These are phyloP conservation scores for Dendroctonus ponderosae DNA, from an alignment of 1,140 invertebrate genomes.

Conservation along the genomic window DNA sequence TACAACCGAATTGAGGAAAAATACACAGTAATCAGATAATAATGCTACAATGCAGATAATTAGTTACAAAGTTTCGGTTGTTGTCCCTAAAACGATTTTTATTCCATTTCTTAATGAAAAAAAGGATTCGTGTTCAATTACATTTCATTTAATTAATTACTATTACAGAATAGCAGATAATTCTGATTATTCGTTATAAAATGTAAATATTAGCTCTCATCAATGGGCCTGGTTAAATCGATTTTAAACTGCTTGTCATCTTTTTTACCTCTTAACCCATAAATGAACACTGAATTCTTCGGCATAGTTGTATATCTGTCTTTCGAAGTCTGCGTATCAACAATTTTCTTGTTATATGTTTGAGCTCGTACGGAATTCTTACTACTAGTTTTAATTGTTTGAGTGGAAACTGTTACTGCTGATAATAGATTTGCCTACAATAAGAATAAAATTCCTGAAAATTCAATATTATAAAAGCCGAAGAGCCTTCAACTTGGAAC, in stretches of 20 bases:
- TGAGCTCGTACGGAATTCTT: slow-evolving; percentile 56
- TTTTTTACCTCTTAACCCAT: slow-evolving; percentile 56
- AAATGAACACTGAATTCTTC: slow-evolving; percentile 54
- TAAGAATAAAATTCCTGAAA: not conserved
- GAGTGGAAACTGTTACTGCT: slow-evolving; percentile 60
- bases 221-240: slow-evolving; percentile 45
- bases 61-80: too few relatives aligned
- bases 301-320: slow-evolving; percentile 57
- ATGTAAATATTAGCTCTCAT: slow-evolving; percentile 33
- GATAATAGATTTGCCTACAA: slow-evolving; percentile 59
- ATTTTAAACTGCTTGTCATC: slow-evolving; percentile 51
- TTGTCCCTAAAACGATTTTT: too few relatives aligned
- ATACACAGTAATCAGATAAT: too few relatives aligned
- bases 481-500: not conserved
- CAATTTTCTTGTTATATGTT: slow-evolving; percentile 53
- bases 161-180: too few relatives aligned
- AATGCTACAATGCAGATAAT: too few relatives aligned
- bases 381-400: slow-evolving; percentile 59
- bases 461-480: too few relatives aligned
- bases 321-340: slow-evolving; percentile 56
- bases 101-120: too few relatives aligned
- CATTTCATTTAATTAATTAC: too few relatives aligned
- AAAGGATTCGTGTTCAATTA: too few relatives aligned
- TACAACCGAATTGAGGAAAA: too few relatives aligned
- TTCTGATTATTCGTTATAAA: too few relatives aligned